Base-by-base conservation (phyloP, 35 echinoderm and acorn worm genomes). In the Apostichopus parvimensis region DNA sequence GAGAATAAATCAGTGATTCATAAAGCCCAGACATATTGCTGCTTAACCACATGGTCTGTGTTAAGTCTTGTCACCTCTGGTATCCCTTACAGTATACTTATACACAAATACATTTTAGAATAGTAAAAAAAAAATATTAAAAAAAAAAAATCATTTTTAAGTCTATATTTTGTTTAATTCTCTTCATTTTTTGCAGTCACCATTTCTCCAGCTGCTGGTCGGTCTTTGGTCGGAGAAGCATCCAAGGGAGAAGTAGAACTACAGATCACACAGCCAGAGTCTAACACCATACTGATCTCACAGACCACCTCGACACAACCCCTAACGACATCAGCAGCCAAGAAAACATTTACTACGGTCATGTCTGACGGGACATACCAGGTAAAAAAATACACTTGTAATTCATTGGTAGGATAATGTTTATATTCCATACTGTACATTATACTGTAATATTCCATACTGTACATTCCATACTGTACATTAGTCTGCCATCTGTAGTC, bases 301-400 rank as follows among this genome's bases (percentile, higher is more conserved):
- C 81, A 84, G 21, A 58, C 54, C 4, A 58, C 53, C 9, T 15
- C 23, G 7, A 84, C 54, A 22, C 13, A 56, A 15, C 81, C 53
- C n/a, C 8, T 58, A 5, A 56, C n/a, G 17, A 84, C 81, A 17
- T n/a, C 45, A 54, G 54, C 17, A 9, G 58, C 81, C 81, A 84
- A 56, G 8, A 84, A 56, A 5, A 60, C 81, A 3, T 84, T 84
- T 15, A 84, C 81, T 11, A 84, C 56, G 22, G 81, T 84, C 21
- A 58, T 84, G 81, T 75, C 71, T 75, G 81, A 84, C 53, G 81
- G 81, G 54, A 59, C 81, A 84, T 84, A 59, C 57, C 81, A 84
- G 81, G 81, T 84, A 58, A 84, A 0, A 4, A 73, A 18, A 11
- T 11, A 8, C 57, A 28, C 1, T 28, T 28, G 26, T 28, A 28